Percentiles rank a stretch among this genome's conserved stretches.
These are phyloP conservation scores for Petrocephalus zakoni DNA, from an alignment of 2,113 vertebrate genomes.

Conservation along the genomic window DNA sequence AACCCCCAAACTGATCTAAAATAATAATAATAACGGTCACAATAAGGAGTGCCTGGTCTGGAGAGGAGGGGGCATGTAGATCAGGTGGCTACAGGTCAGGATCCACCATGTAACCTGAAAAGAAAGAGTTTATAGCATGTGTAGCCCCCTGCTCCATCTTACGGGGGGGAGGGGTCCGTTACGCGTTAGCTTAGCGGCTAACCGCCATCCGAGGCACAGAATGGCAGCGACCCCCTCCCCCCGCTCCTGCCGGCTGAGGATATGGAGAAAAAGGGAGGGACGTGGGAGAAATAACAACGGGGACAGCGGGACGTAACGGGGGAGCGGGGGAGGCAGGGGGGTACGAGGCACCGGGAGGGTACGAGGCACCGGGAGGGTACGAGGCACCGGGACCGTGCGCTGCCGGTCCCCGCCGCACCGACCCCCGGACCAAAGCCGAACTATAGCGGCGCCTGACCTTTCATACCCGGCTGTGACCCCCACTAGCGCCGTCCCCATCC, in stretches of 20 bases:
- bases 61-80: neutral
- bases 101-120: neutral
- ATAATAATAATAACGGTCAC: neutral
- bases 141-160: neutral
- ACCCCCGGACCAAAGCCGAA: neutral
- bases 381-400: neutral
- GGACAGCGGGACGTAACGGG: neutral
- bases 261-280: neutral
- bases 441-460: conserved; percentile 1
- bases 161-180: neutral
- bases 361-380: no score
- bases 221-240: neutral
- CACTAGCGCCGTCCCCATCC: neutral
- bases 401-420: neutral
- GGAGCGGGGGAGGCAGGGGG: neutral
- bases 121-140: neutral
- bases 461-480: conserved; percentile 17
- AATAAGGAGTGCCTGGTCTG: neutral
- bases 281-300: neutral
- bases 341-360: no score
- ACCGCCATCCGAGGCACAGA: neutral
- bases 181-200: neutral
- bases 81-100: neutral
- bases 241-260: neutral
- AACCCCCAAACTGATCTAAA: neutral